Percentiles rank a stretch among this genome's conserved stretches.
These are phyloP conservation scores for Discoglossus pictus DNA, from an alignment of 2,797 vertebrate genomes.

Conservation along the genomic window DNA sequence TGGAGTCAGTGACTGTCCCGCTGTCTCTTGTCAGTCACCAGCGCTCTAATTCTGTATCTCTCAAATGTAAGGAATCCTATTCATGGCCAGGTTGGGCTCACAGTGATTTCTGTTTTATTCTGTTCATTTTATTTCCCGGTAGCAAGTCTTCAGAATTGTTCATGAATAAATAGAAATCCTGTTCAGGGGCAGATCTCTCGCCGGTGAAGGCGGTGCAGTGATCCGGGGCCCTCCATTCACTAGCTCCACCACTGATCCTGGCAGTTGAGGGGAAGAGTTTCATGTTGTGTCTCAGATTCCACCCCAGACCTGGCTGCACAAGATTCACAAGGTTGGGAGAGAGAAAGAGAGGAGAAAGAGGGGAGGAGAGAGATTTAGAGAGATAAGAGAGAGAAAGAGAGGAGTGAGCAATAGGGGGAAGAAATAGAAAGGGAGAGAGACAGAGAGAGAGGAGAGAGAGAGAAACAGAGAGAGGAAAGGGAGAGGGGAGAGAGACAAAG, in stretches of 20 bases:
- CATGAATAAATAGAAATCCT: conserved; percentile 2
- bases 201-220: too few species aligned
- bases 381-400: background rate
- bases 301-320: background rate
- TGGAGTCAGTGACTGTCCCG: too few species aligned
- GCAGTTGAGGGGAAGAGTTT: too few species aligned
- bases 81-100: too few species aligned
- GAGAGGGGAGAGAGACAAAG: too few species aligned
- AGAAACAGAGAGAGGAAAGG: too few species aligned
- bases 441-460: background rate
- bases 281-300: background rate
- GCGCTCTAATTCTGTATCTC: too few species aligned
- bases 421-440: background rate
- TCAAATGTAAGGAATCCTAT: too few species aligned
- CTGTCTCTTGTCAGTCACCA: too few species aligned
- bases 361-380: background rate
- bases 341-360: background rate
- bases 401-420: background rate
- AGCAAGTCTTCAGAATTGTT: conserved; percentile 1
- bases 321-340: background rate
- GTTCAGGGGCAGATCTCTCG: too few species aligned
- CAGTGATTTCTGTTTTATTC: background rate
- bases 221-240: too few species aligned
- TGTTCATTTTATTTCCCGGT: background rate
- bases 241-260: conserved; percentile 29